phyloP scores from a whole-genome alignment of 2,797 vertebrate species.

The Poecilia velifera region DNA sequence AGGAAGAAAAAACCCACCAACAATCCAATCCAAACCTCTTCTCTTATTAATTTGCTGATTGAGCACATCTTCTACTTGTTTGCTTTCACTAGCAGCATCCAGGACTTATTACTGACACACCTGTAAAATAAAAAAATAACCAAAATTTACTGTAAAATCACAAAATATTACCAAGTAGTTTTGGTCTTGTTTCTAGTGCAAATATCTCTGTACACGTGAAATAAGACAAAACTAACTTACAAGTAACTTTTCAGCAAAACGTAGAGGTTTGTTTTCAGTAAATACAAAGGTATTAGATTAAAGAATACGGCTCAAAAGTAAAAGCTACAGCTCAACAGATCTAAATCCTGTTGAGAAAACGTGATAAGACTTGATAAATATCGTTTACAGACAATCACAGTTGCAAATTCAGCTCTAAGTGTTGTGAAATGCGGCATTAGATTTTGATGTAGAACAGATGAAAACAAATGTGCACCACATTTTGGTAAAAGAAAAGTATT shows the following conservation, averaged over 20 bases:
- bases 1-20: neutral
- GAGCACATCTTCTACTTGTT: neutral
- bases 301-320: neutral
- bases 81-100: neutral
- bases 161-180: no score
- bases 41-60: neutral
- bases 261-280: no score
- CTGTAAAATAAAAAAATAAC: no score
- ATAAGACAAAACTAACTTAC: no score
- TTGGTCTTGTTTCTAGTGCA: no score
- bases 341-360: neutral
- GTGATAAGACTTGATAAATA: neutral
- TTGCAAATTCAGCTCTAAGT: neutral
- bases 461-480: neutral
- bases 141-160: no score
- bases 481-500: neutral
- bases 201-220: no score
- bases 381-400: neutral
- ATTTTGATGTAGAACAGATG: neutral
- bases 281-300: neutral
- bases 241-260: no score
- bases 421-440: neutral
- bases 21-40: neutral
- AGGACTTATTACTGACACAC: no score
- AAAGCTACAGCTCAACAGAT: neutral